These are phyloP conservation scores for Megaleporinus macrocephalus DNA, from an alignment of 2,113 vertebrate species.

Conservation along the genomic window DNA sequence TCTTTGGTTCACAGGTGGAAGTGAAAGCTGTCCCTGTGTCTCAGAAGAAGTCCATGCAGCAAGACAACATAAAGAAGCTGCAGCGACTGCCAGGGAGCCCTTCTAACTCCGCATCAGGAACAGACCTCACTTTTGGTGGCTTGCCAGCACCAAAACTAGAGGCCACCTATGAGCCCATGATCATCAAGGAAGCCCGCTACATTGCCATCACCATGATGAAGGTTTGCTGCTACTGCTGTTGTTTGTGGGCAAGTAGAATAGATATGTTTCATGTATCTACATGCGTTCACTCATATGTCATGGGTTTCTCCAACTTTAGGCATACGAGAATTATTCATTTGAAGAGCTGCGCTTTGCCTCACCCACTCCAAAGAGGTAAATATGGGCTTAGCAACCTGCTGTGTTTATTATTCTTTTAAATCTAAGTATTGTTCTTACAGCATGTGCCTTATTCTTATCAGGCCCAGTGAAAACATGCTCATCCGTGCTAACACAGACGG, in stretches of 20 bases:
- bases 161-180: constrained; percentile 97
- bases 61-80: constrained; percentile 88
- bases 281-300: not conserved
- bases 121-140: constrained; percentile 94
- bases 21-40: constrained; percentile 98
- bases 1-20: constrained; percentile 84
- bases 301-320: constrained; percentile 70
- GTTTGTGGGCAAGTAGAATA: not conserved
- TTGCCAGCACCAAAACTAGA: constrained; percentile 94
- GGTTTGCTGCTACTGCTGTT: constrained; percentile 73
- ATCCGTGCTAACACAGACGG: constrained; percentile 98
- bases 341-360: constrained; percentile 98
- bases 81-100: constrained; percentile 90
- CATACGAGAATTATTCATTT: constrained; percentile 98
- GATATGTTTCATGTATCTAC: not conserved
- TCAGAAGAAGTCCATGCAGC: constrained; percentile 95
- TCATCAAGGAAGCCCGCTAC: constrained; percentile 97
- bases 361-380: constrained; percentile 96
- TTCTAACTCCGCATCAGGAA: constrained; percentile 73
- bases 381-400: not conserved
- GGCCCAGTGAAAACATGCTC: constrained; percentile 99
- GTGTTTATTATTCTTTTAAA: not conserved
- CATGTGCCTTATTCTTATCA: constrained; percentile 63
- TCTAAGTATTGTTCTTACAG: not conserved
- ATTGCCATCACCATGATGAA: constrained; percentile 99